Evolutionary conservation across 2,113 vertebrate species (phyloP).

Genomic region (Neolamprologus modestus): DNA sequence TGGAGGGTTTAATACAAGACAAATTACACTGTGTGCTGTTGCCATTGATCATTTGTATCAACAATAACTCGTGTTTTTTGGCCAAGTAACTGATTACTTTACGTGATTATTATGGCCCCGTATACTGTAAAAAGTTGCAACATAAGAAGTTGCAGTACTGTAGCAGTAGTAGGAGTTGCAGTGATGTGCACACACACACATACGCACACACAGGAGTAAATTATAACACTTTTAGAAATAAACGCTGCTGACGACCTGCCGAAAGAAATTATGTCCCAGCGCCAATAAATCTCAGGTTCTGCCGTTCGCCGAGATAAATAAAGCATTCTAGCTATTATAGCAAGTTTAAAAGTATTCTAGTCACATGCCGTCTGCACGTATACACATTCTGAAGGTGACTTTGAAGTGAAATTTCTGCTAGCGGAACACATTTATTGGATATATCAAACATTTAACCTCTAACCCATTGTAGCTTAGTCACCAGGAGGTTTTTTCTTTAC

Average conservation of each 20-base stretch:
- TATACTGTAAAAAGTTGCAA: not conserved
- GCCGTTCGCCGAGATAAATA: not conserved
- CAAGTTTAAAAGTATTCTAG: slow-evolving; percentile 12
- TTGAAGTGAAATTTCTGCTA: not conserved
- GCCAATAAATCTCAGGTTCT: slow-evolving; percentile 2
- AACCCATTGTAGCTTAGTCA: not conserved
- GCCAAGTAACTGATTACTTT: not conserved
- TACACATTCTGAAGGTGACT: slow-evolving; percentile 31
- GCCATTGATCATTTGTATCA: not conserved
- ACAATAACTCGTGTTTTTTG: not conserved
- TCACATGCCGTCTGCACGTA: not conserved
- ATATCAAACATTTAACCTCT: slow-evolving; percentile 23
- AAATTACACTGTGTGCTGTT: not conserved
- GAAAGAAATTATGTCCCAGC: slow-evolving; percentile 16
- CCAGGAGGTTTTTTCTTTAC: not conserved
- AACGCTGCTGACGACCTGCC: slow-evolving; percentile 15
- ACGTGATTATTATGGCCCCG: not conserved
- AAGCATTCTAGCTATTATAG: not conserved
- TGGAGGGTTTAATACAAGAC: not conserved
- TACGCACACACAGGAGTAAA: not conserved
- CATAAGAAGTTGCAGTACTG: not conserved
- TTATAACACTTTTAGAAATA: slow-evolving; percentile 6
- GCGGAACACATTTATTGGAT: slow-evolving; percentile 19
- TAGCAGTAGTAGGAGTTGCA: not conserved
- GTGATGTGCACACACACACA: not conserved